Percentiles rank a stretch among this genome's conserved stretches.
Conservation (phyloP, 2,797 vertebrate species). For the Rhinella marina region DNA sequence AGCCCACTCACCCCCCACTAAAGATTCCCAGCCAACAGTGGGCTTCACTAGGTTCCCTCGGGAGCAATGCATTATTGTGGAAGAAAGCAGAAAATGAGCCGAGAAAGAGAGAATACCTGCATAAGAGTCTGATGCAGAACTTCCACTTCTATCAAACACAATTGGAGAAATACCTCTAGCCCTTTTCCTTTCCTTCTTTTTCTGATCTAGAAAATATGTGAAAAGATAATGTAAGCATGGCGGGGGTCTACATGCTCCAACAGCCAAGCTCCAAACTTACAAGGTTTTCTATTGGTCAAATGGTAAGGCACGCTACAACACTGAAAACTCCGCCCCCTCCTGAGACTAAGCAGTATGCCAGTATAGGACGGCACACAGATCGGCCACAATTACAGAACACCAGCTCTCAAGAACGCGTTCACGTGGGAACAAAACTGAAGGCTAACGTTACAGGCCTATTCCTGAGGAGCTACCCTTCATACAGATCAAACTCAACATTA, state of each 20-base stretch:
- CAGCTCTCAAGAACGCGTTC: too few species aligned
- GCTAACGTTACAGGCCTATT: too few species aligned
- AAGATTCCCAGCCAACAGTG: background rate
- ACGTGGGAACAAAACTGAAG: too few species aligned
- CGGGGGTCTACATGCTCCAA: slow-evolving; percentile 37
- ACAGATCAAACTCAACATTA: too few species aligned
- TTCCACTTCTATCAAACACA: slow-evolving; percentile 91
- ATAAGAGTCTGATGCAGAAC: slow-evolving; percentile 88
- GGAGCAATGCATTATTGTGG: slow-evolving; percentile 28
- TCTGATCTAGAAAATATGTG: slow-evolving; percentile 78
- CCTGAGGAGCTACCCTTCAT: too few species aligned
- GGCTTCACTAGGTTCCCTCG: slow-evolving; percentile 13
- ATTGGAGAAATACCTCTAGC: slow-evolving; percentile 88
- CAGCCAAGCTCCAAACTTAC: slow-evolving; percentile 19
- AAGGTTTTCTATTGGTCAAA: background rate
- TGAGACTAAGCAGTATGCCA: background rate
- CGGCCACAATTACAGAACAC: too few species aligned
- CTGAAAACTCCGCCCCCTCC: too few species aligned
- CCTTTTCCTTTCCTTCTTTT: slow-evolving; percentile 86
- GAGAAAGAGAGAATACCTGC: slow-evolving; percentile 80
- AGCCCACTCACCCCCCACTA: background rate
- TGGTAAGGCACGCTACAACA: background rate
- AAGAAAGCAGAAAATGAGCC: slow-evolving; percentile 63
- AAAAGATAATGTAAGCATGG: slow-evolving; percentile 60
- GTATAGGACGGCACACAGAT: too few species aligned